Base-by-base conservation (phyloP, 2,797 vertebrate species). In the Parauchenoglanis punctatus region DNA sequence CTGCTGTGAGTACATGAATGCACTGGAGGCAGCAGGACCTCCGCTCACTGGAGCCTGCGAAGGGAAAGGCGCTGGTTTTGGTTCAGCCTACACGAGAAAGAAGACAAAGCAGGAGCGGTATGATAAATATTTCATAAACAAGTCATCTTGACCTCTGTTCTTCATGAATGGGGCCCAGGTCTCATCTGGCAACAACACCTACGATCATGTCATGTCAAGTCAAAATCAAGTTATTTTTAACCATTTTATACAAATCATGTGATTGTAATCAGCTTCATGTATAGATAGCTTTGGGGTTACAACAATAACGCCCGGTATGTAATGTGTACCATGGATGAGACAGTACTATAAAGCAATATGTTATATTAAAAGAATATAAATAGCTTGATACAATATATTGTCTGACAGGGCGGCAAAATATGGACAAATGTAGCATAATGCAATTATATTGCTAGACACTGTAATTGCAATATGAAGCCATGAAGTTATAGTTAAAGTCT, bases 1-100 rank as follows among this genome's bases (percentile, higher is more conserved):
- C 0, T 96, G 87, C 89, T 97, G 97, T 0, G 96, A 92, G 89
- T 94, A 96, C 93, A 97, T 92, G 91, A 96, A 98, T 4, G 85
- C 0, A 90, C 93, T 8, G 95, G 91, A 84, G 0, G 92, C 61
- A 0, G 95, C 91, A 3, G 92, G 78, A 20, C 49, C 91, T 0
- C 95, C 92, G 18, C 93, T 92, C 77, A 89, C 73, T 0, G 94
- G 89, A 54, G 96, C 93, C 6, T 95, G 96, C 92, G 97, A 87
- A 77, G 96, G 91, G 65, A 97, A 99, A 73, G 95, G 93, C 44
- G 95, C 91, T 92, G 96, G 96, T 31, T 95, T 89, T 44, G 96
- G 94, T 61, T 97, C 97, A 86, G 91, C 94, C 98, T 99, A 93
- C 31, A 46, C 20, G 25, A 81, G 11, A 56, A 83, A 61, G 28